phyloP scores from a whole-genome alignment of 2,888 invertebrate species.

The Agrochola circellaris region DNA sequence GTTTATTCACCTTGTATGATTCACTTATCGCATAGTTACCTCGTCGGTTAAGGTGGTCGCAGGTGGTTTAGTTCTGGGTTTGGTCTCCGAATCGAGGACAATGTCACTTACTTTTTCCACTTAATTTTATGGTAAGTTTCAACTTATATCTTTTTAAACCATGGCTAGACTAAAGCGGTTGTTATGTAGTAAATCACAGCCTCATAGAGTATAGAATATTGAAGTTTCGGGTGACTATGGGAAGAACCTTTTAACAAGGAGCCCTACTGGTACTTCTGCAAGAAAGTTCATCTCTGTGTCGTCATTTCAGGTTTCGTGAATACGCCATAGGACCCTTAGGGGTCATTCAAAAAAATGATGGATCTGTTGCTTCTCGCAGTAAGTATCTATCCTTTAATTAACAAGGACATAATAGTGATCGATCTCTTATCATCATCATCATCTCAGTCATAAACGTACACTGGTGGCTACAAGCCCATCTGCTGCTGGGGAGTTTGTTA shows the following conservation, averaged over 20 bases:
- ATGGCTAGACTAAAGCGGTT: not conserved
- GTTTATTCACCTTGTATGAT: not conserved
- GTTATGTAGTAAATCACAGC: not conserved
- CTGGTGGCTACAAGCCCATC: not conserved
- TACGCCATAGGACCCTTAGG: slow-evolving; percentile 6
- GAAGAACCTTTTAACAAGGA: too few relatives aligned
- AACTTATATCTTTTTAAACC: not conserved
- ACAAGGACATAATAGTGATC: too few relatives aligned
- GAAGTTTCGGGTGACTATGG: not conserved
- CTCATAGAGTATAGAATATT: not conserved
- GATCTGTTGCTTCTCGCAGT: slow-evolving; percentile 28
- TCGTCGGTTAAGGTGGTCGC: not conserved
- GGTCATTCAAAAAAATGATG: rapidly evolving
- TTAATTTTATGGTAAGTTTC: not conserved
- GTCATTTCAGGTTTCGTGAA: slow-evolving; percentile 21
- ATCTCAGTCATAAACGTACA: not conserved
- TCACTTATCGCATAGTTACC: not conserved
- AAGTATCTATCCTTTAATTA: not conserved
- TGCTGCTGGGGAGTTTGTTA: not conserved
- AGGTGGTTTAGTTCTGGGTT: not conserved
- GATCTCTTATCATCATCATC: not conserved
- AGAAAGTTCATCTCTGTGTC: not conserved
- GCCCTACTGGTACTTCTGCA: not conserved
- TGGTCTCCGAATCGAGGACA: not conserved
- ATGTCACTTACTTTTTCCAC: too few relatives aligned